phyloP scores from a whole-genome alignment of 2,797 vertebrate species.

The Anomalospiza imberbis region DNA sequence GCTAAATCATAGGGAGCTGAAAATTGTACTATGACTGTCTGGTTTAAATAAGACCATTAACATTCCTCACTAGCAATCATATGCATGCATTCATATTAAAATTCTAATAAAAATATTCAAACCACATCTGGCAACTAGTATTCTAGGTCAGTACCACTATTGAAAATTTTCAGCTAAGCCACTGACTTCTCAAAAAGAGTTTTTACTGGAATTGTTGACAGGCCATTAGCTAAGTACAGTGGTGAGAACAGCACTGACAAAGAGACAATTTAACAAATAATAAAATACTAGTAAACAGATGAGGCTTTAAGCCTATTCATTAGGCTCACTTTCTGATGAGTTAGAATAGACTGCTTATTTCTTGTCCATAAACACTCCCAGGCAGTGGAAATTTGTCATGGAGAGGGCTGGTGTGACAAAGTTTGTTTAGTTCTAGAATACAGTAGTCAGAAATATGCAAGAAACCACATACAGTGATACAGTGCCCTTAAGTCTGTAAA shows the following conservation, averaged over 20 bases:
- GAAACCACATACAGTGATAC: slow-evolving; percentile 46
- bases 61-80: background rate
- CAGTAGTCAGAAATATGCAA: slow-evolving; percentile 49
- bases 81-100: background rate
- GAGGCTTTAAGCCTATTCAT: slow-evolving; percentile 62
- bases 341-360: slow-evolving; percentile 46
- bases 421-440: slow-evolving; percentile 58
- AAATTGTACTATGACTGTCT: background rate
- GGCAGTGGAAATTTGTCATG: slow-evolving; percentile 43
- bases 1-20: background rate
- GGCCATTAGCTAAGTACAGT: background rate
- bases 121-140: background rate
- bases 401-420: slow-evolving; percentile 47
- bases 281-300: slow-evolving; percentile 43
- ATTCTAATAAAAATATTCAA: slow-evolving; percentile 27
- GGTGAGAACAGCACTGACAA: background rate
- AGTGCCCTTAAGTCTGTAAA: slow-evolving; percentile 34
- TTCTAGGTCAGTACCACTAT: background rate
- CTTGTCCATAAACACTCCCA: slow-evolving; percentile 25
- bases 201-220: slow-evolving; percentile 26
- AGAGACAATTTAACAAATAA: slow-evolving; percentile 28
- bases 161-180: slow-evolving; percentile 25
- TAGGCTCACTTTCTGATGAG: slow-evolving; percentile 49
- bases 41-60: slow-evolving; percentile 23
- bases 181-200: background rate